These are phyloP conservation scores for Bufotes viridis DNA, from an alignment of 2,797 vertebrate species.

Conservation along the genomic window DNA sequence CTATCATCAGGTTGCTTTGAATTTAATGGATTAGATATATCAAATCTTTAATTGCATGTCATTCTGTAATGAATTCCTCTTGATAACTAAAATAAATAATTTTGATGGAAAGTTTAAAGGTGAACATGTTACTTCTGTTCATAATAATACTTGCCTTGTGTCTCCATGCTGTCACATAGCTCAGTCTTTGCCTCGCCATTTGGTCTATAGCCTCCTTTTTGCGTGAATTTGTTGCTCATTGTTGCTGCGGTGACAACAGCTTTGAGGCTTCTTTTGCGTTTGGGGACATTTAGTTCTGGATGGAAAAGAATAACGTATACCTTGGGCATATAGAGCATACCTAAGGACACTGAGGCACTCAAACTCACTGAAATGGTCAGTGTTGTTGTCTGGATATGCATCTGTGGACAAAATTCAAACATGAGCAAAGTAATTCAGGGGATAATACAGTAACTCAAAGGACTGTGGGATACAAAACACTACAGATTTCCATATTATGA, in stretches of 20 bases:
- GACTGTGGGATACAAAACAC: not conserved
- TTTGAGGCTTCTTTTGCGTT: conserved; percentile 95
- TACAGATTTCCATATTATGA: not conserved
- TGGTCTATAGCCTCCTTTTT: conserved; percentile 89
- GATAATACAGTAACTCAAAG: not conserved
- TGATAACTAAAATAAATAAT: not conserved
- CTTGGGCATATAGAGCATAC: conserved; percentile 98
- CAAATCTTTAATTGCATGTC: not conserved
- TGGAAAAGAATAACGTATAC: conserved; percentile 97
- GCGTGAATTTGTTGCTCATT: conserved; percentile 98
- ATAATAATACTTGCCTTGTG: conserved; percentile 82
- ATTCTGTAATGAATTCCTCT: not conserved
- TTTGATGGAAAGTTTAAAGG: not conserved
- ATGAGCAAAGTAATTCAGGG: not conserved
- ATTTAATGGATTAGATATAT: not conserved
- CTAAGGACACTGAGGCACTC: conserved; percentile 94
- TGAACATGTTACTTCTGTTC: not conserved
- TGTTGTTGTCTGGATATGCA: conserved; percentile 97
- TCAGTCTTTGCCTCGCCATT: conserved; percentile 96
- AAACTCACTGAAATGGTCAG: conserved; percentile 96
- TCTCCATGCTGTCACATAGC: conserved; percentile 93
- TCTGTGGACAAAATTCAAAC: conserved; percentile 73
- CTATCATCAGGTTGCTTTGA: not conserved
- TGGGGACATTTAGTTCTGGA: conserved; percentile 95
- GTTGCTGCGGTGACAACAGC: conserved; percentile 94